Percentiles rank a stretch among this genome's conserved stretches.
phyloP scores from a whole-genome alignment of 2,113 vertebrate genomes.

The Cisticola juncidis region DNA sequence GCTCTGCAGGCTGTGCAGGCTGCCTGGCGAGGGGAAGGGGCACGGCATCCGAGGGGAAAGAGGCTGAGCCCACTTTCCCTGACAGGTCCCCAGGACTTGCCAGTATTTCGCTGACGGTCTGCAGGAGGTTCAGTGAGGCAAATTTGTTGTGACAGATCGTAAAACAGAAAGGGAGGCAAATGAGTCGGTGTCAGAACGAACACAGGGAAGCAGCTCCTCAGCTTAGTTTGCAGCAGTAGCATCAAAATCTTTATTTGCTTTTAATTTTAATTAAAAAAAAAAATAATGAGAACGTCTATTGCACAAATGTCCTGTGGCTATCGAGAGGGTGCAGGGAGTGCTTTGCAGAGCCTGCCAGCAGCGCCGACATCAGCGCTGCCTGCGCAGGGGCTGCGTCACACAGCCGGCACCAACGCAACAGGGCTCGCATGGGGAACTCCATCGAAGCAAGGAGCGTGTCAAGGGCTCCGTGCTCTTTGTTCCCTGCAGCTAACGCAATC shows the following conservation, averaged over 20 bases:
- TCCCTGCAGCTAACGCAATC: background rate
- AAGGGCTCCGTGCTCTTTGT: background rate
- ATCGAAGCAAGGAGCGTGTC: fast-evolving
- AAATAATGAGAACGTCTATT: background rate
- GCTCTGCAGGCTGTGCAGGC: background rate
- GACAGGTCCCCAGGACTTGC: background rate
- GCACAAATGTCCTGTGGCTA: background rate
- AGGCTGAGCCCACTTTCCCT: background rate
- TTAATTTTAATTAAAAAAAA: background rate
- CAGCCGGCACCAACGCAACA: background rate
- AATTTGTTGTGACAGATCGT: constrained; percentile 61
- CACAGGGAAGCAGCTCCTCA: background rate
- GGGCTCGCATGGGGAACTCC: background rate
- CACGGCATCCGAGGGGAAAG: background rate
- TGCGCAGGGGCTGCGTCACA: background rate
- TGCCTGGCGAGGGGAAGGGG: background rate
- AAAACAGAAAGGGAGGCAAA: constrained; percentile 43
- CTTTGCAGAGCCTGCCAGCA: background rate
- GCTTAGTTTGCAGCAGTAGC: background rate
- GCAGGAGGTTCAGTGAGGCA: constrained; percentile 45
- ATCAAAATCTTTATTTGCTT: background rate
- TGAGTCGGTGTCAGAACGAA: constrained; percentile 18
- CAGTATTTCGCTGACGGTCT: constrained; percentile 45
- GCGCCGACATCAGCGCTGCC: background rate
- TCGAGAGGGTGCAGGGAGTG: background rate